Evolutionary conservation across 1,140 invertebrate genomes (phyloP), one percentile per base, ranked within the genome.

Genomic region (Leptinotarsa undecemlineata): DNA sequence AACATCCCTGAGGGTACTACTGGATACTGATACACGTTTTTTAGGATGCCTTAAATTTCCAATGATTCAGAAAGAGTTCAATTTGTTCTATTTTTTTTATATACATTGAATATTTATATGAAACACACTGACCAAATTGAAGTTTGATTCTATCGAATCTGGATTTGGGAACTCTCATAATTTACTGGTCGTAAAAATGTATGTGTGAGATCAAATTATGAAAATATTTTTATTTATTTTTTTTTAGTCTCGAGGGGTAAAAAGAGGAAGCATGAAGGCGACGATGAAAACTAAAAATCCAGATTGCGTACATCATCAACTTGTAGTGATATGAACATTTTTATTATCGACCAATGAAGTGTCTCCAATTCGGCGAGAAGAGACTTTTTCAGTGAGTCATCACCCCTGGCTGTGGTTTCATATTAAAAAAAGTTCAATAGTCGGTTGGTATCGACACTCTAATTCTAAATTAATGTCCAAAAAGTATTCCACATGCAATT

Each of bases 201-300:
- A 42, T 8, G 3, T 42, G 8, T 42, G 33, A 42, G 8, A 42
- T 11, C 33, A 8, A 33, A 33, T 33, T 33, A 42, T 42, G 6
- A 33, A 33, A 33, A 42, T 42, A 42, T 42, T 42, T 42, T 42
- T 42, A 0, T 33, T 11, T 3, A n/a, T 57, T 57, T 57, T 70
- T 71, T 83, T 80, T 47, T 71, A 82, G 81, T 80, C 67, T 77
- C 76, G 63, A 82, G 90, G 86, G 91, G 91, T 71, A 92, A 91
- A 83, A 92, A 92, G 82, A 89, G 91, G 89, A 92, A 92, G 88
- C 87, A 90, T 81, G 91, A 92, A 80, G 87, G 84, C 48, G 87
- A 86, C 64, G 82, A 79, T n/a, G 82, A 85, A 83, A 84, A 78
- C 74, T 79, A 79, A 76, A 76, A 33, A 73, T 74, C 51, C 66